These are phyloP conservation scores for Camelus dromedarius DNA, from an alignment of 2,113 vertebrate genomes.

Conservation along the genomic window DNA sequence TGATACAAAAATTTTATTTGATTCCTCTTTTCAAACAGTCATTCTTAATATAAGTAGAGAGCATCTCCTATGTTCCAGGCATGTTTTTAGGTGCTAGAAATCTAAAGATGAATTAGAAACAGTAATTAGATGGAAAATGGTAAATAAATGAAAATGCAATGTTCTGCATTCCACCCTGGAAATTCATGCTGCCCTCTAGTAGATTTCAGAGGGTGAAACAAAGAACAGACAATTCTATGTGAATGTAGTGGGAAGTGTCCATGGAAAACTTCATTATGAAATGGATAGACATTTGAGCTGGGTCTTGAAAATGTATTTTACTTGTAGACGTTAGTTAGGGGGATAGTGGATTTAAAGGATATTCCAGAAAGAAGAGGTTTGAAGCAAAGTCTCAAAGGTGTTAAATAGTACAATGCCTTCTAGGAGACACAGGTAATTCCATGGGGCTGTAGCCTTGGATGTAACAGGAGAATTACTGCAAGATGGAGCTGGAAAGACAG, in stretches of 20 bases:
- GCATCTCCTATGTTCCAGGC: background rate
- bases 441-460: background rate
- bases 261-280: background rate
- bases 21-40: background rate
- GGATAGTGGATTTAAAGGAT: background rate
- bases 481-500: background rate
- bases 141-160: background rate
- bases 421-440: background rate
- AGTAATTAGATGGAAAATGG: background rate
- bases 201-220: background rate
- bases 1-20: background rate
- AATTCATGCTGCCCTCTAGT: background rate
- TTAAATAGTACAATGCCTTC: background rate
- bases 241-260: background rate
- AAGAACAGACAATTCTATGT: background rate
- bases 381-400: background rate
- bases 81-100: background rate
- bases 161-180: background rate
- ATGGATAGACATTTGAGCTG: background rate
- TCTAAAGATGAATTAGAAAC: constrained; percentile 1
- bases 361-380: background rate
- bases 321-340: no score
- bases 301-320: background rate
- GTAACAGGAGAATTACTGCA: background rate
- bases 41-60: background rate